These are phyloP conservation scores for Atopsyche davidsoni DNA, from an alignment of 1,140 invertebrate species.

Conservation along the genomic window DNA sequence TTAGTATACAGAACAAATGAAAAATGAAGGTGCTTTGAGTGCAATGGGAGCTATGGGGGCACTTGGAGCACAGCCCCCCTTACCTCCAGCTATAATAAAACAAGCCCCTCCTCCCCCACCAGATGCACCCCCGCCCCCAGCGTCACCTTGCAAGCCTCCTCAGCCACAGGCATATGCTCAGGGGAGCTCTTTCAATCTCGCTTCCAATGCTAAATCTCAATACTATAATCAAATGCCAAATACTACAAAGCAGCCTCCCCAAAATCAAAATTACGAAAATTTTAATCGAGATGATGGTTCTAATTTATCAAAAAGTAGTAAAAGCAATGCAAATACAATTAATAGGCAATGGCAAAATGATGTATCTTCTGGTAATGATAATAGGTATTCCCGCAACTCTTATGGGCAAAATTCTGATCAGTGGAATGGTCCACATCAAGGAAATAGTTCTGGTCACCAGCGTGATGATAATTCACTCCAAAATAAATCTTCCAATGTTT, in stretches of 20 bases:
- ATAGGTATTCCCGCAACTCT: no score
- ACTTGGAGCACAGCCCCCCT: conserved; percentile 39
- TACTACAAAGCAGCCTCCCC: conserved; percentile 26
- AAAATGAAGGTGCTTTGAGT: conserved; percentile 36
- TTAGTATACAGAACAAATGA: conserved; percentile 56
- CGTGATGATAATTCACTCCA: neutral
- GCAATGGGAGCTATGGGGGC: no score
- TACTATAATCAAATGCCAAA: no score
- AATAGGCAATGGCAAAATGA: no score
- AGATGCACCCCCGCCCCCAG: conserved; percentile 39
- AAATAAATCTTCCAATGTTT: no score
- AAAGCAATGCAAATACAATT: no score
- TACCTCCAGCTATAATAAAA: conserved; percentile 33
- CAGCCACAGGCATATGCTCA: no score
- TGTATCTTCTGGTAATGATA: no score
- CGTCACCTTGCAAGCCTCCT: conserved; percentile 32
- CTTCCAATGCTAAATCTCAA: no score
- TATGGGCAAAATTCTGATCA: neutral
- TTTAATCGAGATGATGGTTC: neutral
- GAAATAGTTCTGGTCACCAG: neutral
- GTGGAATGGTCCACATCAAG: neutral
- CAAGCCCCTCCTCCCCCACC: conserved; percentile 46
- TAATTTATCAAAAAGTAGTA: neutral
- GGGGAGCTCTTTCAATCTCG: no score
- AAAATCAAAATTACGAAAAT: conserved; percentile 14